These are phyloP conservation scores for Leptonema lineaticorne DNA, from an alignment of 1,140 invertebrate species.

Conservation along the genomic window DNA sequence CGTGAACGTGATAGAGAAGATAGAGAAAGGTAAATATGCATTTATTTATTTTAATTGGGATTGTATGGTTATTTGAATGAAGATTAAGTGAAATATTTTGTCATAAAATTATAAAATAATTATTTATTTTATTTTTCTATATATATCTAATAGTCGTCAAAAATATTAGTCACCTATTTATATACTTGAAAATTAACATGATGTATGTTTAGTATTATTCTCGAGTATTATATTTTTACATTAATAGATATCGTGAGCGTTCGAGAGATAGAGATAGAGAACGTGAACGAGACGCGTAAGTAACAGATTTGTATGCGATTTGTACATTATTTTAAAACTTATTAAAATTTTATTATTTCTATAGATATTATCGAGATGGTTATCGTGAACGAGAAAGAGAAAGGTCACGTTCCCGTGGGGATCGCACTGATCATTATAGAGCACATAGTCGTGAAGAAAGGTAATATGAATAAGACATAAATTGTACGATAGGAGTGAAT, in stretches of 20 bases:
- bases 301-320: constrained; percentile 48
- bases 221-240: constrained; percentile 21
- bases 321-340: constrained; percentile 24
- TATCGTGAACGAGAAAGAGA: constrained; percentile 61
- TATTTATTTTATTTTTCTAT: no score
- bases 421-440: constrained; percentile 58
- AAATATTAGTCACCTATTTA: neutral
- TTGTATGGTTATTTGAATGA: neutral
- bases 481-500: no score
- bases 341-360: constrained; percentile 25
- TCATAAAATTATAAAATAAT: neutral
- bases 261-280: constrained; percentile 66
- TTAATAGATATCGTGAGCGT: constrained; percentile 57
- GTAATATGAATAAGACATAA: no score
- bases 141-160: neutral
- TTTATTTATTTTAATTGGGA: neutral
- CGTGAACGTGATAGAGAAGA: constrained; percentile 67
- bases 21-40: constrained; percentile 52
- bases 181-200: neutral
- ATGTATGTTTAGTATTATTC: neutral
- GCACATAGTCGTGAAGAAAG: constrained; percentile 74
- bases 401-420: constrained; percentile 57
- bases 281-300: constrained; percentile 67
- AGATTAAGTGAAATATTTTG: neutral
- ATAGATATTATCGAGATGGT: constrained; percentile 58